Evolutionary conservation across 2,113 vertebrate genomes (phyloP).

Genomic region (Columba livia): DNA sequence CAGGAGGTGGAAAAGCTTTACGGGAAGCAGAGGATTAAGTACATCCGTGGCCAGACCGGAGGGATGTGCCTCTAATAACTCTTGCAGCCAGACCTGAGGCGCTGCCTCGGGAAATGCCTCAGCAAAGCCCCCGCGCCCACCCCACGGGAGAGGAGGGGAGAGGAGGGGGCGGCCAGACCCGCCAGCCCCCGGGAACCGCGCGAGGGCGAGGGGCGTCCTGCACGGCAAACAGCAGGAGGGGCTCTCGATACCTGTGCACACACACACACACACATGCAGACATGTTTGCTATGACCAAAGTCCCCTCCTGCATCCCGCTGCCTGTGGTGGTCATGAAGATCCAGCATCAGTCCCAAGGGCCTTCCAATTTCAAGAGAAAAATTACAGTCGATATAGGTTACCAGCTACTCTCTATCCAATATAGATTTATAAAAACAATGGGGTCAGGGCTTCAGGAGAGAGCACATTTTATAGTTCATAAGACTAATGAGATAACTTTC

Average conservation of each 20-base stretch:
- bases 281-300: accelerated
- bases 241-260: background rate
- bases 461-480: slow-evolving; percentile 57
- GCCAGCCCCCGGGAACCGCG: too few relatives aligned
- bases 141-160: too few relatives aligned
- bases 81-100: background rate
- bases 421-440: slow-evolving; percentile 77
- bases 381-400: slow-evolving; percentile 74
- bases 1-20: background rate
- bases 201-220: too few relatives aligned
- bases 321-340: background rate
- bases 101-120: background rate
- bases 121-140: background rate
- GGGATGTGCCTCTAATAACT: background rate
- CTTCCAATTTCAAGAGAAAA: slow-evolving; percentile 67
- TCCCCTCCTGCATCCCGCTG: background rate
- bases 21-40: slow-evolving; percentile 19
- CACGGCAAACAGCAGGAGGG: accelerated
- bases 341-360: background rate
- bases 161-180: too few relatives aligned
- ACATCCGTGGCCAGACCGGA: background rate
- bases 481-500: slow-evolving; percentile 74
- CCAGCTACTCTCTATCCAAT: slow-evolving; percentile 65
- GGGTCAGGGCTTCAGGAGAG: slow-evolving; percentile 52
- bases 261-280: too few relatives aligned